Base-by-base conservation (phyloP, 92 coral and sea anemone genomes). In the Blastomussa wellsi region DNA sequence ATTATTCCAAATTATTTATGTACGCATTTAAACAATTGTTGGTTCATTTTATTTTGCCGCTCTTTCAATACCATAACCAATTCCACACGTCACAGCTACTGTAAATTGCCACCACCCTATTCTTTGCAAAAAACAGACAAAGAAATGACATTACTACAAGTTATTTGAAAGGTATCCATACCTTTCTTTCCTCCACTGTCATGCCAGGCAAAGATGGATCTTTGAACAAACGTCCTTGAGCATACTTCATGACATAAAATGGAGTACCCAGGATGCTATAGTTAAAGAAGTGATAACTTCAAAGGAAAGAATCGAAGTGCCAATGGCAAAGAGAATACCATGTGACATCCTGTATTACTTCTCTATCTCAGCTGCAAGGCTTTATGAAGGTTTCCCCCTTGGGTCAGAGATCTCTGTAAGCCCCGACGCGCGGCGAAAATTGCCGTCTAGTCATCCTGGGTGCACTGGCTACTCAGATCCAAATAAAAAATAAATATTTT, bases 161-260 rank as follows among this genome's bases (percentile, higher is more conserved):
- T 22, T 6, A 19, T 36, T 26, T 16, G 11, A 26, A 19, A 16
- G 29, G n/a, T 37, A 31, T 42, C 19, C 44, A 41, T 82, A 94
- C 98, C 95, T 91, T 96, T 38, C 98, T 90, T 64, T 91, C 82
- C 51, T 90, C 91, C 12, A 78, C 88, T 20, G 93, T 82, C 96
- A 96, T 83, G 19, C 95, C 98, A 55, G 98, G 98, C 19, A 96
- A 89, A 2, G 98, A 83, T 11, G 98, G 98, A 75, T 96, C 96
- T 79, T 94, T 94, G 57, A 96, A 88, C 68, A 96, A 84, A 13
- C 98, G 91, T 5, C 98, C 98, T 14, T 66, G 82, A 1, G 91
- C 88, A 76, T 96, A 96, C 39, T 96, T 96, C 98, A 96, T 96
- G 81, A 96, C 85, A 83, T 94, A 96, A 77, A 96, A 96, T 20